Percentiles rank a stretch among this genome's conserved stretches.
phyloP scores from a whole-genome alignment of 92 coral and sea anemone species.

The Diadumene lineata region DNA sequence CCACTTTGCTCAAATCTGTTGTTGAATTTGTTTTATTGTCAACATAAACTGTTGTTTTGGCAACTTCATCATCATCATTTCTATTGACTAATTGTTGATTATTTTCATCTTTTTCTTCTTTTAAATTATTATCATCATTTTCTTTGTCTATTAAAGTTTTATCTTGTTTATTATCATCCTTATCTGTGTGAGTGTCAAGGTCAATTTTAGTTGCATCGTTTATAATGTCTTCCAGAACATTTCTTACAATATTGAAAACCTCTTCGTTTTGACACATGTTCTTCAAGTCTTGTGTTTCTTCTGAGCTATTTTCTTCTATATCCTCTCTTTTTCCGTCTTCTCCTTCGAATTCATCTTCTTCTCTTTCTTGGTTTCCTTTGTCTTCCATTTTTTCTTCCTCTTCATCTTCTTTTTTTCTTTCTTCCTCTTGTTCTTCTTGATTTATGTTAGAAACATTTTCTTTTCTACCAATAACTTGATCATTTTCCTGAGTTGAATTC shows the following conservation, averaged over 20 bases:
- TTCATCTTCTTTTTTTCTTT: not conserved
- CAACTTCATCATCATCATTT: no score
- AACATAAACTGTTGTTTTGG: not conserved
- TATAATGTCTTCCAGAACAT: conserved; percentile 8
- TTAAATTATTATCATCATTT: not conserved
- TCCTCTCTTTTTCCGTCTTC: conserved; percentile 15
- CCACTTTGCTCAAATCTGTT: not conserved
- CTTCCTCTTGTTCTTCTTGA: not conserved
- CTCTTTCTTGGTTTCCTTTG: no score
- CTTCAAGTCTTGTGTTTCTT: not conserved
- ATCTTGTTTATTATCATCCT: not conserved
- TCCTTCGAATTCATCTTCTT: not conserved
- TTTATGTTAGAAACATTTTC: not conserved
- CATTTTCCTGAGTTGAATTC: not conserved
- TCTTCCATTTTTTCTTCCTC: no score
- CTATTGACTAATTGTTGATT: not conserved
- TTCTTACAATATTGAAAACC: not conserved
- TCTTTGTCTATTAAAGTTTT: not conserved
- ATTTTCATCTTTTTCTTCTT: not conserved
- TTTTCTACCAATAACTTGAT: not conserved
- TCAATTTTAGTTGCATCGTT: not conserved
- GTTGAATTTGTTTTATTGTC: not conserved
- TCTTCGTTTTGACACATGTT: not conserved
- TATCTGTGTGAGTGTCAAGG: not conserved
- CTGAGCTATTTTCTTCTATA: not conserved